Conservation (phyloP, 2,797 vertebrate genomes). For the Hipposideros larvatus region DNA sequence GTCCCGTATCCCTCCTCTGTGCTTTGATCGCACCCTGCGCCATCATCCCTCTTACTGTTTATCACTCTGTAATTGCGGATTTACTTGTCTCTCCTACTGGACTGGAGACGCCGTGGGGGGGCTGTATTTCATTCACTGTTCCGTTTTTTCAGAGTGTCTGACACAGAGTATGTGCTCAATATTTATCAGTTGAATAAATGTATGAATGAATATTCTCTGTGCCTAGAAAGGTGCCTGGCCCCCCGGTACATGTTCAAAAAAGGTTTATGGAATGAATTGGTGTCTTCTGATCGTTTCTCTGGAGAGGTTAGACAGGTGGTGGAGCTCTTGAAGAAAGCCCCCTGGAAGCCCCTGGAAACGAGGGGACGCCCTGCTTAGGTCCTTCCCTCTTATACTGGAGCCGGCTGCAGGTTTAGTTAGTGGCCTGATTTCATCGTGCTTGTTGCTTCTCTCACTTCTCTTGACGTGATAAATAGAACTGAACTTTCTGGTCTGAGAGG, state of each 20-base stretch:
- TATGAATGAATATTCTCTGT: not conserved
- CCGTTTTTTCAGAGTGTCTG: not conserved
- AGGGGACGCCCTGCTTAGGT: not conserved
- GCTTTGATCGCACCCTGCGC: not conserved
- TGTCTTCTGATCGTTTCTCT: not conserved
- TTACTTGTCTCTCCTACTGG: not conserved
- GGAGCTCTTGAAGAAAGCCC: not conserved
- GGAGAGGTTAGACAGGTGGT: not conserved
- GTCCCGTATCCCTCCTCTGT: not conserved
- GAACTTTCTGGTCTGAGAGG: slow-evolving; percentile 71
- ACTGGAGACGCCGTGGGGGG: not conserved
- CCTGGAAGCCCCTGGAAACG: not conserved
- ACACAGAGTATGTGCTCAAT: not conserved
- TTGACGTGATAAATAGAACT: slow-evolving; percentile 76
- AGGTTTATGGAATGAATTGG: not conserved
- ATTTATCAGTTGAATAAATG: not conserved
- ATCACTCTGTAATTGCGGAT: not conserved
- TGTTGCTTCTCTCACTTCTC: slow-evolving; percentile 35
- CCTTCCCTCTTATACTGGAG: not conserved
- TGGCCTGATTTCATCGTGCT: not conserved
- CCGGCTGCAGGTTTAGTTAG: not conserved
- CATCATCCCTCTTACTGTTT: not conserved
- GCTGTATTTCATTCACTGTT: not conserved
- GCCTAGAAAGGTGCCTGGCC: not conserved
- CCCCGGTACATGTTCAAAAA: not conserved